Base-by-base conservation (phyloP, 2,113 vertebrate genomes). In the Mustela lutreola region DNA sequence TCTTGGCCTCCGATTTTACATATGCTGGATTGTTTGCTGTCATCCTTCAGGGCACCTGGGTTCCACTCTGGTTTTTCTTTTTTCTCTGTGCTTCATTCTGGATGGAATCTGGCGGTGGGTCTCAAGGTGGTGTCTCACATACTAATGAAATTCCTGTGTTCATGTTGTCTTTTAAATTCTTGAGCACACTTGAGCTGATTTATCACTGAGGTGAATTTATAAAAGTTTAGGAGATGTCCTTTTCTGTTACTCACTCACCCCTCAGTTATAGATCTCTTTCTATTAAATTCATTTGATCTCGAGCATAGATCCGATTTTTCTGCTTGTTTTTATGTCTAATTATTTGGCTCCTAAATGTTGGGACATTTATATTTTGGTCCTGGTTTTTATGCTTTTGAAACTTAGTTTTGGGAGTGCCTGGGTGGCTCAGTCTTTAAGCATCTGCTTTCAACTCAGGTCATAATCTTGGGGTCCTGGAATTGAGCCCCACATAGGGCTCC, bases 231-330 rank as follows among this genome's bases (percentile, higher is more conserved):
- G 24, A 96, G 90, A 87, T 86, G 33, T 88, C 28, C 39, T 92
- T 94, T 78, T 45, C 81, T 96, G 8, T 24, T 65, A 45, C 70
- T 73, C n/a, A 6, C 18, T 96, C 53, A 50, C 62, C 36, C 81
- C 63, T 94, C 14, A 26, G 33, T 71, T 94, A 70, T 89, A 36
- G 28, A 11, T 94, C 24, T 95, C 31, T 76, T 83, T 91, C 36
- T 89, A 10, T 56, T 67, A 56, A 56, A 45, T 60, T 60, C 18
- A 80, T 67, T 73, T 65, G 11, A 22, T 84, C 22, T 88, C 45
- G 7, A 24, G 60, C 8, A 18, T 53, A 14, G 31, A 11, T 94
- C 73, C 6, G 24, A 6, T 70, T 93, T 83, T 63, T 48, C 15
- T 73, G 19, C 24, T 76, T 65, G 48, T 88, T 70, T 42, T 42